Base-by-base conservation (phyloP, 2,797 vertebrate species). In the Aselliscus stoliczkanus region DNA sequence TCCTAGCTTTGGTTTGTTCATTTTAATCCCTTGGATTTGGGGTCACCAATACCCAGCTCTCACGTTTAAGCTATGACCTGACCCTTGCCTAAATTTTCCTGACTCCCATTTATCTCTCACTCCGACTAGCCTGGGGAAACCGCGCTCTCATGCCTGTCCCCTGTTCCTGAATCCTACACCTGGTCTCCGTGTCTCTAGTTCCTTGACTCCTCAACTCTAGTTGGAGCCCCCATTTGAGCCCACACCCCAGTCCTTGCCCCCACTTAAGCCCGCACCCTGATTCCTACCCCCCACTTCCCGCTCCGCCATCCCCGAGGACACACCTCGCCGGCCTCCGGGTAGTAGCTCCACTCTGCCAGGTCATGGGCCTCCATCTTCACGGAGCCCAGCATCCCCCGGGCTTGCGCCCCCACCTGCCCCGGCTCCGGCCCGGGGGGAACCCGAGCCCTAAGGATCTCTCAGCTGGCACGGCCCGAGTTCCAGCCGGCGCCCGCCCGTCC, bases 311-410 rank as follows among this genome's bases (percentile, higher is more conserved):
- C 96, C 95, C 81, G 85, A 93, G 90, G 93, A 96, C 97, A 97
- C 97, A 98, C 97, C 97, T 98, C 97, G 93, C 97, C 96, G 79
- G 97, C 95, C 97, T 98, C 97, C 64, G 97, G 97, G 86, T 97
- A 98, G 97, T 97, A 98, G 96, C 97, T 98, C 97, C 97, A 98
- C 73, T 98, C 97, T 73, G 97, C 95, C 97, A 98, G 97, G 94
- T 98, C 97, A 58, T 97, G 97, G 65, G 97, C 90, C 95, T 98
- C 97, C 97, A 98, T 98, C 97, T 98, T 97, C 97, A 97, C 97
- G 37, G 97, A 98, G 92, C 97, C 97, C 96, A 97, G 95, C 96
- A 98, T 97, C 97, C 95, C 96, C 98, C 73, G 97, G 97, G 94
- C 96, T 73, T 81, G 96, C 56, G 76, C 95, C 97, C 95, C 96